A percentile compares a stretch with the other conserved stretches of the same genome.
Evolutionary conservation across 2,888 invertebrate genomes (phyloP).

Genomic region (Drosophila kambysellisi): DNA sequence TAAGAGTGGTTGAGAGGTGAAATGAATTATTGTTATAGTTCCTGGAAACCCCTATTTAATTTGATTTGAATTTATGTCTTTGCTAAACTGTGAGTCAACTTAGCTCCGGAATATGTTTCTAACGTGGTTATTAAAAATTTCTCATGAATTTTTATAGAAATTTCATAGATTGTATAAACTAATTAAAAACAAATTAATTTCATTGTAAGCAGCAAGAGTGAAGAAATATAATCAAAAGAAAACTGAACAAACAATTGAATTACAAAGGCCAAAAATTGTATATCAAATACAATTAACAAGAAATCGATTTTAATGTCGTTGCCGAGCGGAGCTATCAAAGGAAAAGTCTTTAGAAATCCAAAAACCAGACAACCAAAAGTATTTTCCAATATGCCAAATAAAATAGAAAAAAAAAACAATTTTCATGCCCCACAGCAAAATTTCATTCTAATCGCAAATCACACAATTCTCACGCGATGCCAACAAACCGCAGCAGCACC

Average conservation of each 20-base stretch:
- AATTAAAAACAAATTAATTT: constrained; percentile 71
- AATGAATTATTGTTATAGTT: background rate
- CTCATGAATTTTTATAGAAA: background rate
- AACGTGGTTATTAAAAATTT: background rate
- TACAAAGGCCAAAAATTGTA: constrained; percentile 40
- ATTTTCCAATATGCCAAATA: constrained; percentile 56
- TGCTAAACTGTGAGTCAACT: background rate
- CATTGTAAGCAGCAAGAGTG: constrained; percentile 5
- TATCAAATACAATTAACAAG: constrained; percentile 64
- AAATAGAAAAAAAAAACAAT: constrained; percentile 17
- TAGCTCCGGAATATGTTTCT: background rate
- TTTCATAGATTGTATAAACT: constrained; percentile 30
- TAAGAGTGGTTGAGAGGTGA: constrained; percentile 12
- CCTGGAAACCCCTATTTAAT: constrained; percentile 15
- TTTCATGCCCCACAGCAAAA: constrained; percentile 38
- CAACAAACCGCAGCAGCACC: constrained; percentile 59
- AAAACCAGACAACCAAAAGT: constrained; percentile 38
- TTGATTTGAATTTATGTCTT: background rate
- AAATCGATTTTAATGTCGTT: constrained; percentile 72
- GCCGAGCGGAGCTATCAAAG: constrained; percentile 55
- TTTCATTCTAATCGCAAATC: constrained; percentile 48
- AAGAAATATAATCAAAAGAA: constrained; percentile 27
- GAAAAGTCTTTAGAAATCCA: constrained; percentile 35
- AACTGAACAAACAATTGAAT: constrained; percentile 15
- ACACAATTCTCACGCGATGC: constrained; percentile 58